These are phyloP conservation scores for Coenonympha glycerion DNA, from an alignment of 2,888 invertebrate genomes.

Conservation along the genomic window DNA sequence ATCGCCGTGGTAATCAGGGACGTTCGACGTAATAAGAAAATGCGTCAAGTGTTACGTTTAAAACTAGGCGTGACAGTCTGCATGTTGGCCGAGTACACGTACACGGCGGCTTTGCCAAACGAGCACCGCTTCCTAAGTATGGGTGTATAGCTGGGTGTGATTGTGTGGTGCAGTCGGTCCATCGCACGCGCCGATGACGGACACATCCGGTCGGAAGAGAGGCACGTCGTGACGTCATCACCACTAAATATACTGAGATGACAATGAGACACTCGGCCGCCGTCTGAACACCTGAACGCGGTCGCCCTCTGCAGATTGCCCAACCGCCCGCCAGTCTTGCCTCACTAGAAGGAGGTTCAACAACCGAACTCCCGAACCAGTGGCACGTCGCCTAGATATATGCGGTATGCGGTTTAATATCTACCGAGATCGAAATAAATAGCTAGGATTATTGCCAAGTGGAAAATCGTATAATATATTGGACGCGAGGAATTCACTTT, in stretches of 20 bases:
- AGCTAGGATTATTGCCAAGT: conserved; percentile 75
- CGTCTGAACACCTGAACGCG: conserved; percentile 43
- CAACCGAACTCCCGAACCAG: conserved; percentile 55
- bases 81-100: conserved; percentile 30
- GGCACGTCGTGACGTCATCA: conserved; percentile 44
- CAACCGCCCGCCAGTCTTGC: conserved; percentile 42
- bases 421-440: conserved; percentile 72
- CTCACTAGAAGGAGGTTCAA: conserved; percentile 66
- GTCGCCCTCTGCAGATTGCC: too few species aligned
- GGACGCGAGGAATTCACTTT: conserved; percentile 72
- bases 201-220: conserved; percentile 50
- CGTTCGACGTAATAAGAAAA: conserved; percentile 32
- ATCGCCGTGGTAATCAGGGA: conserved; percentile 23
- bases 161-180: conserved; percentile 24
- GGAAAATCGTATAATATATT: conserved; percentile 73
- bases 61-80: conserved; percentile 29
- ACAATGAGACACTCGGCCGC: conserved; percentile 58
- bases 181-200: conserved; percentile 50
- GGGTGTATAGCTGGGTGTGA: conserved; percentile 14
- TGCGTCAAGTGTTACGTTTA: conserved; percentile 36
- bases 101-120: conserved; percentile 43
- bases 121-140: conserved; percentile 28
- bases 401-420: conserved; percentile 71
- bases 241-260: conserved; percentile 57
- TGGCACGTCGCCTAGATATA: conserved; percentile 66